phyloP scores from a whole-genome alignment of 2,797 vertebrate species.

The Tragelaphus eurycerus region DNA sequence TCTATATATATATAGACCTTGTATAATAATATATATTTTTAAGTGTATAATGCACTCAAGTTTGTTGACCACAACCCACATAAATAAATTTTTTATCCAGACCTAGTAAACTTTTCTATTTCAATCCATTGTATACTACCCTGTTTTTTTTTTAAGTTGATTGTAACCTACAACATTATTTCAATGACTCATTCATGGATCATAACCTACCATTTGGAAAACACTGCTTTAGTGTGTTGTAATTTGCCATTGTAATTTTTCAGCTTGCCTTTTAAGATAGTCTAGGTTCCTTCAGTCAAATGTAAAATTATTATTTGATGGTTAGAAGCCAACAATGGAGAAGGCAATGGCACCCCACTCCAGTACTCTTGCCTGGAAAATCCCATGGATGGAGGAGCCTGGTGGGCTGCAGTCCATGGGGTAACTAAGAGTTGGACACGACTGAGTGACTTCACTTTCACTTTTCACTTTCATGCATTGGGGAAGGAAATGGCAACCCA shows the following conservation, averaged over 20 bases:
- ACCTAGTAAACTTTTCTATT: not conserved
- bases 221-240: not conserved
- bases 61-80: not conserved
- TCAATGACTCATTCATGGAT: not conserved
- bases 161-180: not conserved
- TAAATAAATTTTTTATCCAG: not conserved
- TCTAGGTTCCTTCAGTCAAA: not conserved
- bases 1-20: not conserved
- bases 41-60: not conserved
- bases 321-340: not conserved
- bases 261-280: slow-evolving; percentile 14
- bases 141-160: not conserved
- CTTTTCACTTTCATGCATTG: not conserved
- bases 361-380: not conserved
- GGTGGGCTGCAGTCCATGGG: not conserved
- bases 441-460: not conserved
- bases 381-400: not conserved
- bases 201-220: slow-evolving; percentile 22
- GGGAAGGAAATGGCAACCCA: not conserved
- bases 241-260: not conserved
- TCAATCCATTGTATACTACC: not conserved
- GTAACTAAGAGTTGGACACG: rapidly evolving
- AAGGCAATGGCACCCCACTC: not conserved
- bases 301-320: not conserved
- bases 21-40: not conserved